phyloP scores from a whole-genome alignment of 2,113 vertebrate species.

The Notiomystis cincta region DNA sequence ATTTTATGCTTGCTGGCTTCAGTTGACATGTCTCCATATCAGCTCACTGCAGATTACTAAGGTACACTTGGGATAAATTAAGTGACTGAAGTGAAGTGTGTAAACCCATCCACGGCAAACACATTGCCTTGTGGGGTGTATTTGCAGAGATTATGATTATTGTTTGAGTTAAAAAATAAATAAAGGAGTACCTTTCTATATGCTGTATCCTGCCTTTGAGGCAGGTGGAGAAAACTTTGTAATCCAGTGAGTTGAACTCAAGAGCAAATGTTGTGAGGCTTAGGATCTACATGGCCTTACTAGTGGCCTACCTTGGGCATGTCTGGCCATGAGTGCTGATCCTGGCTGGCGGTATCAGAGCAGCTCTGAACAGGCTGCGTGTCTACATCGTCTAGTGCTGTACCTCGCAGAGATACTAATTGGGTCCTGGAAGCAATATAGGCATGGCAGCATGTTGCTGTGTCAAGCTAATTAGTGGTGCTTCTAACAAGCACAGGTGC shows the following conservation, averaged over 20 bases:
- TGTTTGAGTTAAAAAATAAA: background rate
- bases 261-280: background rate
- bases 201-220: background rate
- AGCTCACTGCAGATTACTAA: background rate
- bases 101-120: background rate
- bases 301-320: background rate
- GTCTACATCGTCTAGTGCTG: background rate
- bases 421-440: slow-evolving; percentile 53
- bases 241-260: background rate
- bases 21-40: background rate
- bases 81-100: background rate
- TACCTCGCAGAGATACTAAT: slow-evolving; percentile 47
- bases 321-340: background rate
- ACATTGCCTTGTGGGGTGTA: background rate
- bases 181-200: background rate
- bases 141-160: background rate
- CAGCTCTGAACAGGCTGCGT: background rate
- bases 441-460: slow-evolving; percentile 40
- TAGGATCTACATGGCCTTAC: background rate
- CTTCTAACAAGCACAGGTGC: slow-evolving; percentile 37
- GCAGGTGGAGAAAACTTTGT: background rate
- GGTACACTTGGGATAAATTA: slow-evolving; percentile 1
- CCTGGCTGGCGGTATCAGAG: background rate
- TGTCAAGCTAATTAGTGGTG: slow-evolving; percentile 52
- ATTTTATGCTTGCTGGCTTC: slow-evolving; percentile 12